phyloP scores from a whole-genome alignment of 2,797 vertebrate genomes.

The Sebastes vulpes region DNA sequence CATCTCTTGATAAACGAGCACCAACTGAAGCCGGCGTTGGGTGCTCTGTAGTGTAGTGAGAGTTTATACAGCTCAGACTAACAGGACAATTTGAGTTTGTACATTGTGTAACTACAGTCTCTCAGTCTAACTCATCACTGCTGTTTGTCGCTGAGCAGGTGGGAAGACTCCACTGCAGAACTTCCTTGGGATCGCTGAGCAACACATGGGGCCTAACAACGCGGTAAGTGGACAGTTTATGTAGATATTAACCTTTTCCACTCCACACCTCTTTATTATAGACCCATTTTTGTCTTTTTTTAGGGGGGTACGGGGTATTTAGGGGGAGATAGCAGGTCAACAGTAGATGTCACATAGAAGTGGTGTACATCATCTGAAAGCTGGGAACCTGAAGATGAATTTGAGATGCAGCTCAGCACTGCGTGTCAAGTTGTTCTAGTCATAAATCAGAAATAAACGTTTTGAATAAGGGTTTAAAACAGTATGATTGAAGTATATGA shows the following conservation, averaged over 20 bases:
- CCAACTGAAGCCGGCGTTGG: background rate
- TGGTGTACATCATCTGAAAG: background rate
- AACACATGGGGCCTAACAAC: constrained; percentile 95
- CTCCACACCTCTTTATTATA: background rate
- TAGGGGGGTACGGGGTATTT: fast-evolving
- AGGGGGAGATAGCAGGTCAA: background rate
- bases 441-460: too few relatives aligned
- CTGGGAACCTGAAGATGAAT: background rate
- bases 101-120: background rate
- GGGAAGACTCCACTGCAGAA: constrained; percentile 97
- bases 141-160: constrained; percentile 80
- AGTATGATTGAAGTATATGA: background rate
- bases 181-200: constrained; percentile 97
- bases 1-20: background rate
- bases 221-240: constrained; percentile 86
- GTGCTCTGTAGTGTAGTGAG: background rate
- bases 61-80: background rate
- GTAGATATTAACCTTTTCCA: background rate
- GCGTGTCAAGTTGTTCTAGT: background rate
- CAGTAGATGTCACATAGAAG: background rate
- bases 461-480: background rate
- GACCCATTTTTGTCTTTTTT: background rate
- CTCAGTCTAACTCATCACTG: background rate
- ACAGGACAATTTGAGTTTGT: background rate
- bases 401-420: background rate